Evolutionary conservation across 2,113 vertebrate species (phyloP).

Genomic region (Oncorhynchus nerka): DNA sequence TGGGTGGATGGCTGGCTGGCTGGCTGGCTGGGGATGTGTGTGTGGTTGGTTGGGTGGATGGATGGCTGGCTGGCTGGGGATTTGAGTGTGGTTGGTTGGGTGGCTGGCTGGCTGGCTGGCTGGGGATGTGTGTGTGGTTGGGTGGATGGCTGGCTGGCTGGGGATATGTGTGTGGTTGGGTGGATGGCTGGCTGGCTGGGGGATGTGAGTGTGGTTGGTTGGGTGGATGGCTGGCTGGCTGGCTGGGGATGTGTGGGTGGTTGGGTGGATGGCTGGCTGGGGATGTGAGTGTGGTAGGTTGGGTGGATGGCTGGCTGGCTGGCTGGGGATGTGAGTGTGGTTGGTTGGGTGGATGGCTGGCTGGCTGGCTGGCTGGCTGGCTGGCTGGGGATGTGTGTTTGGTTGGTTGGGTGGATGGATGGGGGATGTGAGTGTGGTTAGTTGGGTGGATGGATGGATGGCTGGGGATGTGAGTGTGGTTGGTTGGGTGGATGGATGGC

Average conservation of each 20-base stretch:
- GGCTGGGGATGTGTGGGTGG: too few relatives aligned
- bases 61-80: constrained; percentile 16
- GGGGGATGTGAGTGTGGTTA: neutral
- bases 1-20: constrained; percentile 35
- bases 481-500: constrained; percentile 20
- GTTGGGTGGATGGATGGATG: constrained; percentile 36
- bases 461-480: neutral
- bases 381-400: neutral
- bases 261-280: too few relatives aligned
- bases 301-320: too few relatives aligned
- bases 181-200: too few relatives aligned
- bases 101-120: constrained; percentile 28
- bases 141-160: neutral
- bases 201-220: too few relatives aligned
- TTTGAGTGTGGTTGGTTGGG: neutral
- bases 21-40: neutral
- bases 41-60: constrained; percentile 21
- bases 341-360: too few relatives aligned
- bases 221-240: too few relatives aligned
- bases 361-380: too few relatives aligned
- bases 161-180: too few relatives aligned
- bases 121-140: neutral
- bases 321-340: too few relatives aligned
- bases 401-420: constrained; percentile 34
- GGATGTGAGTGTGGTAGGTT: too few relatives aligned